Evolutionary conservation across 2,888 invertebrate species (phyloP).

Genomic region (Eulithis prunata): DNA sequence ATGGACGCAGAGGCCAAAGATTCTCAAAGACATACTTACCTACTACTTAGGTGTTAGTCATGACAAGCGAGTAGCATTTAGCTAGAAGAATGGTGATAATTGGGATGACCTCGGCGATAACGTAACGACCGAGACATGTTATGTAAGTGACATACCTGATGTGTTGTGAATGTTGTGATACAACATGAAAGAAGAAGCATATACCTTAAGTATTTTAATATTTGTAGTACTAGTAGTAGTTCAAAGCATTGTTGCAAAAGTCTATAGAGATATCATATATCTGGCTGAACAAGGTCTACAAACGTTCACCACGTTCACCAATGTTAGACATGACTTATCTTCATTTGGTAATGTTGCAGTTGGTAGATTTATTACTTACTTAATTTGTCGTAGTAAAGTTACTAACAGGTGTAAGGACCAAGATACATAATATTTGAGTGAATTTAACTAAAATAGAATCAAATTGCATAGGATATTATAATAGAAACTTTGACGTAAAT

Average conservation of each 20-base stretch:
- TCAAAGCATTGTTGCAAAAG: neutral
- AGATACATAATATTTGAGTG: neutral
- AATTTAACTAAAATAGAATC: neutral
- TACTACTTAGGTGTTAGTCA: constrained; percentile 54
- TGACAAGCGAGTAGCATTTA: constrained; percentile 59
- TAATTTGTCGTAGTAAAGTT: too few species aligned
- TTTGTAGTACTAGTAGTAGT: too few species aligned
- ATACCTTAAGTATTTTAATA: neutral
- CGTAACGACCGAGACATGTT: constrained; percentile 44
- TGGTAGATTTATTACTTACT: too few species aligned
- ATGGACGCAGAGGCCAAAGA: constrained; percentile 16
- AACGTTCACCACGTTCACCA: too few species aligned
- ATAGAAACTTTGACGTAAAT: constrained; percentile 1
- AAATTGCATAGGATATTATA: neutral
- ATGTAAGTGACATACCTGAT: constrained; percentile 34
- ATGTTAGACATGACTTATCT: too few species aligned
- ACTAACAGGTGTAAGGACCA: too few species aligned
- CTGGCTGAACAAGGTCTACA: too few species aligned
- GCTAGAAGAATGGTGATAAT: constrained; percentile 60
- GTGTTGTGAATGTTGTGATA: neutral
- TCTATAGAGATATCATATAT: too few species aligned
- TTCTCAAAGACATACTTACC: constrained; percentile 32
- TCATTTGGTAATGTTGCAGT: too few species aligned
- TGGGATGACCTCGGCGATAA: constrained; percentile 58
- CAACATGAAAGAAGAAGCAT: neutral